These are phyloP conservation scores for Dolichallabes microphthalmus DNA, from an alignment of 2,113 vertebrate species.

Conservation along the genomic window DNA sequence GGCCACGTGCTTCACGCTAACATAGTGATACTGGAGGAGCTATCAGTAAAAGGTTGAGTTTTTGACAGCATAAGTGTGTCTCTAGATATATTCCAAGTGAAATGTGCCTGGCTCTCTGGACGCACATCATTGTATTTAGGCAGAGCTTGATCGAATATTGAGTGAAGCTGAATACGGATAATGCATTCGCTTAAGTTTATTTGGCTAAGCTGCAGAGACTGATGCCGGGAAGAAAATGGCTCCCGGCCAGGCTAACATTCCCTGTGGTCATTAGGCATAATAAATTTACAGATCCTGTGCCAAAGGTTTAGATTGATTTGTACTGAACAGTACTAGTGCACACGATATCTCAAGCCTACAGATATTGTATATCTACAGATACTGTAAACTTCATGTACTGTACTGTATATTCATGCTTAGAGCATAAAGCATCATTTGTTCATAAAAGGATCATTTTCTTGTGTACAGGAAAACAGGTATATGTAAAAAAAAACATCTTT, in stretches of 20 bases:
- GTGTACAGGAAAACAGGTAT: background rate
- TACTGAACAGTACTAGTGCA: background rate
- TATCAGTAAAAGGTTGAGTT: slow-evolving; percentile 33
- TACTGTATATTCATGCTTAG: background rate
- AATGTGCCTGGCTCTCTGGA: slow-evolving; percentile 63
- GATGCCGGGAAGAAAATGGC: slow-evolving; percentile 41
- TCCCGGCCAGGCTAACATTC: slow-evolving; percentile 59
- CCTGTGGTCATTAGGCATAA: slow-evolving; percentile 61
- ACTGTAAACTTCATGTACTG: background rate
- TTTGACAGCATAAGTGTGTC: slow-evolving; percentile 65
- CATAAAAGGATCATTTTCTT: slow-evolving; percentile 10
- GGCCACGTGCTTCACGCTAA: slow-evolving; percentile 45
- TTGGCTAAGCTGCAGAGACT: slow-evolving; percentile 57
- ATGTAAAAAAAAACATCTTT: background rate
- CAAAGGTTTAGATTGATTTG: slow-evolving; percentile 49
- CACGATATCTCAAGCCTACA: background rate
- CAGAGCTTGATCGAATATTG: slow-evolving; percentile 54
- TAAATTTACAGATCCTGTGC: slow-evolving; percentile 61
- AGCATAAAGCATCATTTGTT: background rate
- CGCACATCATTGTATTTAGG: slow-evolving; percentile 65
- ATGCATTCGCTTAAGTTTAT: slow-evolving; percentile 71
- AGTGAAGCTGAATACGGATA: slow-evolving; percentile 65
- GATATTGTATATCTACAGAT: background rate
- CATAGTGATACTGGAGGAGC: slow-evolving; percentile 55
- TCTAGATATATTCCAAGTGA: slow-evolving; percentile 50